Conservation (phyloP, 2,888 invertebrate species). For the Taenaris catops region DNA sequence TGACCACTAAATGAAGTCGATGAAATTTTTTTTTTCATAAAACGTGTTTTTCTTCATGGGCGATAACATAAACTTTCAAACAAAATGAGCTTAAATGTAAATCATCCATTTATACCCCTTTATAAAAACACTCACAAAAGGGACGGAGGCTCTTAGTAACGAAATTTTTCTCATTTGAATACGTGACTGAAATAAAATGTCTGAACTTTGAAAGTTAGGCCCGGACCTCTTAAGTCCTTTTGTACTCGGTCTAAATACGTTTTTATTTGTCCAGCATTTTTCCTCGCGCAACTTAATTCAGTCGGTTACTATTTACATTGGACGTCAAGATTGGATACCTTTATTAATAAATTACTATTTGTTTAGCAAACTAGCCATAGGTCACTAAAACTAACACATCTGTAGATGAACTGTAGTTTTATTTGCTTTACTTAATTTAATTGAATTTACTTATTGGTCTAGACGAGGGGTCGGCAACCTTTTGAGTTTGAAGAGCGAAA, state of each 20-base stretch:
- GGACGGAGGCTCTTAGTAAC: slow-evolving; percentile 19
- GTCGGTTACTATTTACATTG: slow-evolving; percentile 1
- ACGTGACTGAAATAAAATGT: slow-evolving; percentile 24
- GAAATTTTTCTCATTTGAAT: slow-evolving; percentile 26
- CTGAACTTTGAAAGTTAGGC: slow-evolving; percentile 17
- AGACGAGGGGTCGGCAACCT: too few relatives aligned
- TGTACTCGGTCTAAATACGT: slow-evolving; percentile 12
- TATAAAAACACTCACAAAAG: slow-evolving; percentile 22
- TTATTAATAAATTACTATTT: too few relatives aligned
- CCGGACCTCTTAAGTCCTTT: slow-evolving; percentile 10
- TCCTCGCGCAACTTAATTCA: slow-evolving; percentile 3
- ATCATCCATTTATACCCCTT: slow-evolving; percentile 23
- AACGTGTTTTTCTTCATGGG: too few relatives aligned
- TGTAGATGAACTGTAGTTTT: too few relatives aligned
- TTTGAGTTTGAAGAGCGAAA: too few relatives aligned
- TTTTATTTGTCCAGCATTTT: slow-evolving; percentile 13
- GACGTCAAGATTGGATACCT: neutral
- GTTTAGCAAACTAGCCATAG: too few relatives aligned
- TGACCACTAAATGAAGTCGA: too few relatives aligned
- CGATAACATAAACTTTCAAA: slow-evolving; percentile 2
- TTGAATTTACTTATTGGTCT: too few relatives aligned
- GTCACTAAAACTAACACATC: too few relatives aligned
- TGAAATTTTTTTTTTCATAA: too few relatives aligned
- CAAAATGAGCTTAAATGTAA: slow-evolving; percentile 11
- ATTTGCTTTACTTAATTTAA: too few relatives aligned